Evolutionary conservation across 2,888 invertebrate species (phyloP), one percentile per base, ranked within the genome.

Genomic region (Caenorhabditis macrosperma): DNA sequence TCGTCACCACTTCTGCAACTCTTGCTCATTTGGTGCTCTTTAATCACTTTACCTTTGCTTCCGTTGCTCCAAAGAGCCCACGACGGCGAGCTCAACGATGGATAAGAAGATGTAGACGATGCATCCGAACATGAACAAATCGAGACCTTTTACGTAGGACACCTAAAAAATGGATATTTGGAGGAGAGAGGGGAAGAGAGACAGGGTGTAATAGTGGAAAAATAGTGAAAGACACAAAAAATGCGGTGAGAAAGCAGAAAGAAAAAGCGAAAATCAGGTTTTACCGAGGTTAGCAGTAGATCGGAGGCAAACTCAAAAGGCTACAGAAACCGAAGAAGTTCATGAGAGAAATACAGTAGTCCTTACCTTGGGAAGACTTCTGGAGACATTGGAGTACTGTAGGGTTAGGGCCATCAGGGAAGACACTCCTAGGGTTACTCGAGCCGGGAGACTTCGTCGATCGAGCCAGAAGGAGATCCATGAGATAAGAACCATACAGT

Each of bases 391-490:
- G 15, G 84, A 84, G 81, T 90, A 90, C 69, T 90, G 90, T 57
- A 90, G 82, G 12, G 89, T 90, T 15, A 90, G 82, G 12, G 90
- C 90, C 88, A 90, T 89, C n/a, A 90, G 78, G 7, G 89, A 88
- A 12, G 88, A 88, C 17, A 90, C 89, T 20, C 89, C 89, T 7
- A 89, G 77, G 4, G 88, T 89, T 5, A 89, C 87, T 9, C 89
- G 60, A 0, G 87, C 87, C 1, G 87, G 87, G 0, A 87, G 66
- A 77, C 83, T 82, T 33, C 83, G 79, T 48, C 86, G 81, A 69
- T 90, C 90, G 38, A 90, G 74, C 90, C 90, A 90, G 75, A 90
- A 90, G 7, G 87, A 87, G 59, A 90, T 89, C 87, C 88, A 90
- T n/a, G 89, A 88, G 24, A 90, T 90, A 33, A 90, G 86, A n/a